phyloP scores from a whole-genome alignment of 2,113 vertebrate genomes.

The Geococcyx californianus region DNA sequence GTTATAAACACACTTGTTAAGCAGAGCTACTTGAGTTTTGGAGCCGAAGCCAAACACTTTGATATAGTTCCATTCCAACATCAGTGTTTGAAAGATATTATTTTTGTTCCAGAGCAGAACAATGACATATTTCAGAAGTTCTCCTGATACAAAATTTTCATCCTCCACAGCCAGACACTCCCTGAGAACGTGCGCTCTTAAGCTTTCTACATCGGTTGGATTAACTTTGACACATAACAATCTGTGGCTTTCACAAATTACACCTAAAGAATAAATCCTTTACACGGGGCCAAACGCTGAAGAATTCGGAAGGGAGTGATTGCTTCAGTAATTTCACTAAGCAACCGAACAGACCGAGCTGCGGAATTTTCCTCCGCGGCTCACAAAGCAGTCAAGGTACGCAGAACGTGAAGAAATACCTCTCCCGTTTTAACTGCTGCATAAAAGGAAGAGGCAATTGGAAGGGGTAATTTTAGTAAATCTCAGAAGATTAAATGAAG shows the following conservation, averaged over 20 bases:
- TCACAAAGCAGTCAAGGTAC: conserved; percentile 6
- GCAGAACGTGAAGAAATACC: not conserved
- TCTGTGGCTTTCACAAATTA: conserved; percentile 36
- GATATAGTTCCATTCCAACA: not conserved
- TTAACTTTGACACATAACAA: conserved; percentile 42
- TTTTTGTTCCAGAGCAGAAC: conserved; percentile 26
- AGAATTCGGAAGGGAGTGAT: not conserved
- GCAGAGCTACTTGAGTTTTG: not conserved
- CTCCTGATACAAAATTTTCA: not conserved
- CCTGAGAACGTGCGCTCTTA: conserved; percentile 8
- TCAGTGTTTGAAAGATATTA: not conserved
- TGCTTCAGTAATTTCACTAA: not conserved
- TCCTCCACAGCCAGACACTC: not conserved
- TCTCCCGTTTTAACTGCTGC: not conserved
- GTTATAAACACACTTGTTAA: conserved; percentile 56
- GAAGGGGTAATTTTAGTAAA: conserved; percentile 42
- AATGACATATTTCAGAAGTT: conserved; percentile 9
- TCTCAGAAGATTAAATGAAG: conserved; percentile 45
- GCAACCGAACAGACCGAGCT: not conserved
- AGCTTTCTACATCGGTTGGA: not conserved
- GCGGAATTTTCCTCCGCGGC: not conserved
- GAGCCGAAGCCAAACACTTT: not conserved
- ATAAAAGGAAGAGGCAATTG: conserved; percentile 7
- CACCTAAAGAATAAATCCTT: conserved; percentile 3
- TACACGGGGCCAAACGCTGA: conserved; percentile 1